Percentiles rank a stretch among this genome's conserved stretches.
phyloP scores from a whole-genome alignment of 2,888 invertebrate species.

The Cabera pusaria region DNA sequence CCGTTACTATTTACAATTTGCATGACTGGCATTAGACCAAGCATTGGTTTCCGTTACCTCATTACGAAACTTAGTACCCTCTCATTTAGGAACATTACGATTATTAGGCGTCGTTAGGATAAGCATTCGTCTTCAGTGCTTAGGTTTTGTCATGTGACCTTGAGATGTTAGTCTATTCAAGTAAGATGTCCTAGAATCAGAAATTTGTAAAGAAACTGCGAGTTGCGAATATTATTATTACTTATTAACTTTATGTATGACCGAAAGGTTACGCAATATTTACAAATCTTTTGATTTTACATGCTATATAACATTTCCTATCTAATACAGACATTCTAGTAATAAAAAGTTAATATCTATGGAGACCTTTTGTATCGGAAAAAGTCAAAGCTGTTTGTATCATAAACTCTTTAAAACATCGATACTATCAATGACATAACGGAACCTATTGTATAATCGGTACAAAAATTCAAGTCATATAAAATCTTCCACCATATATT shows the following conservation, averaged over 20 bases:
- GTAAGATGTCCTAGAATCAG: not conserved
- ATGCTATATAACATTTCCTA: too few relatives aligned
- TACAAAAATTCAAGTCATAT: conserved; percentile 22
- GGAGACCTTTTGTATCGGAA: too few relatives aligned
- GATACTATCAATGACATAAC: conserved; percentile 4
- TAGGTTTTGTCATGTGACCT: conserved; percentile 10
- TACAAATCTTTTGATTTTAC: too few relatives aligned
- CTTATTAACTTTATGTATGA: too few relatives aligned
- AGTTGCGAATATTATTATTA: too few relatives aligned
- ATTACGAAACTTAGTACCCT: conserved; percentile 12
- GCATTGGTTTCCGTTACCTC: conserved; percentile 28
- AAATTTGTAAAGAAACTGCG: too few relatives aligned
- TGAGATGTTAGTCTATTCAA: not conserved
- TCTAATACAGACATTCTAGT: too few relatives aligned
- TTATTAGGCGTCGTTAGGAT: conserved; percentile 15
- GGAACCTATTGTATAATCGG: conserved; percentile 10
- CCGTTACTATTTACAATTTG: conserved; percentile 27
- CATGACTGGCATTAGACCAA: conserved; percentile 30
- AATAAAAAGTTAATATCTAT: too few relatives aligned
- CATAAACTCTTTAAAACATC: too few relatives aligned
- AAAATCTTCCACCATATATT: conserved; percentile 12
- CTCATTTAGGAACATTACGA: conserved; percentile 13
- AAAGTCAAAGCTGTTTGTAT: too few relatives aligned
- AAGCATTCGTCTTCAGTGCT: conserved; percentile 8
- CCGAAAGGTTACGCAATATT: too few relatives aligned